phyloP scores from a whole-genome alignment of 2,888 invertebrate genomes.

The Cephus sareptanus region DNA sequence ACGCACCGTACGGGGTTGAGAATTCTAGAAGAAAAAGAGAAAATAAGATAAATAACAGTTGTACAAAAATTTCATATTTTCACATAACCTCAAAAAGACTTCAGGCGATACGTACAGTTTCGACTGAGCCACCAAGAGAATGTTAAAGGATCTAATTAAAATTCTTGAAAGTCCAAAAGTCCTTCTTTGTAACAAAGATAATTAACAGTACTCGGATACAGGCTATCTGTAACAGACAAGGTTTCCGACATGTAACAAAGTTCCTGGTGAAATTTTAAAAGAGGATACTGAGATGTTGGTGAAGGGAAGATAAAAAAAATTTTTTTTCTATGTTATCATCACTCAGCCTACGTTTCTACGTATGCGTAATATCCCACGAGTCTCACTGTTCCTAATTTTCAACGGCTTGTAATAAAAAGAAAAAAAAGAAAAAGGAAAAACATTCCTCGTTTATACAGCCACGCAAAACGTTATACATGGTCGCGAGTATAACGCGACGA shows the following conservation, averaged over 20 bases:
- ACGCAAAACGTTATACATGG: slow-evolving; percentile 39
- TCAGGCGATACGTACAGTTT: neutral
- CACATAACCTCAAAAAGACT: neutral
- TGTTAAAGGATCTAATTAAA: neutral
- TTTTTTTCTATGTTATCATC: neutral
- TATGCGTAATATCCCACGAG: neutral
- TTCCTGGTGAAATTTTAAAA: neutral
- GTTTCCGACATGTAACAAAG: neutral
- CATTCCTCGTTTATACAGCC: neutral
- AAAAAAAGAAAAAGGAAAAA: neutral
- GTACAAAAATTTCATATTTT: neutral
- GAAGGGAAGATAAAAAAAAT: neutral
- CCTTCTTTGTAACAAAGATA: neutral
- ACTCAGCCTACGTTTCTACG: neutral
- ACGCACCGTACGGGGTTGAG: no score
- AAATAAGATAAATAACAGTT: neutral
- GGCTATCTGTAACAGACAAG: slow-evolving; percentile 1
- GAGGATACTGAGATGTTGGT: neutral
- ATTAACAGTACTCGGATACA: slow-evolving; percentile 8
- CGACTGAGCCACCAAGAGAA: neutral
- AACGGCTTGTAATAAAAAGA: neutral
- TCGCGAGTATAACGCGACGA: slow-evolving; percentile 32
- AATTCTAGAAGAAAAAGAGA: no score
- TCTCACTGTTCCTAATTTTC: neutral
- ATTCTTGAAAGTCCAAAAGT: neutral